Percentiles rank a stretch among this genome's conserved stretches.
Evolutionary conservation across 2,888 invertebrate species (phyloP).

Genomic region (Arge pagana): DNA sequence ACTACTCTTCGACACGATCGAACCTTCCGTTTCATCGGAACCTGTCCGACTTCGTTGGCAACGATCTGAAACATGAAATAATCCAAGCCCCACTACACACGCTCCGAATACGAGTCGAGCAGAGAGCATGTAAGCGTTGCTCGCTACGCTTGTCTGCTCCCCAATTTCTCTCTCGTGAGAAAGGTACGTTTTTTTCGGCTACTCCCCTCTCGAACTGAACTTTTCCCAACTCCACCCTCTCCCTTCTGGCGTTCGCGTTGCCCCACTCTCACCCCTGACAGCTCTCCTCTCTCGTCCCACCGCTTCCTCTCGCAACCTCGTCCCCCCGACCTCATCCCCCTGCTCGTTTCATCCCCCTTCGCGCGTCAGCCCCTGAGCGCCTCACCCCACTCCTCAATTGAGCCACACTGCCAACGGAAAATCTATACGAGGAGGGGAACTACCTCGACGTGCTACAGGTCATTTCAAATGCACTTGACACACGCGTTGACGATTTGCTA

Average conservation of each 20-base stretch:
- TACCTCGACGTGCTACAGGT: slow-evolving; percentile 12
- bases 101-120: too few species aligned
- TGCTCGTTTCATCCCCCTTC: slow-evolving; percentile 25
- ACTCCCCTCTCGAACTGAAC: too few species aligned
- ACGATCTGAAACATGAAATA: too few species aligned
- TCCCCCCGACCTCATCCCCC: slow-evolving; percentile 21
- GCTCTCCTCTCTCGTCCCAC: slow-evolving; percentile 23
- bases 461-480: not conserved
- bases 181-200: too few species aligned
- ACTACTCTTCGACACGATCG: too few species aligned
- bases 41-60: too few species aligned
- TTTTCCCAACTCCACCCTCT: slow-evolving; percentile 15
- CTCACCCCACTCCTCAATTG: slow-evolving; percentile 31
- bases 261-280: slow-evolving; percentile 18
- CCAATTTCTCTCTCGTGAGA: too few species aligned
- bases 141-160: too few species aligned
- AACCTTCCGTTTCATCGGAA: too few species aligned
- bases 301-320: slow-evolving; percentile 21
- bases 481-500: too few species aligned
- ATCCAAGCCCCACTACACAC: too few species aligned
- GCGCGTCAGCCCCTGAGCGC: slow-evolving; percentile 17
- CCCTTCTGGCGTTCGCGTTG: not conserved
- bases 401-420: slow-evolving; percentile 45
- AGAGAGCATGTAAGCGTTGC: too few species aligned
- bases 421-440: slow-evolving; percentile 43